These are phyloP conservation scores for Elmis aenea DNA, from an alignment of 2,888 invertebrate species.

Conservation along the genomic window DNA sequence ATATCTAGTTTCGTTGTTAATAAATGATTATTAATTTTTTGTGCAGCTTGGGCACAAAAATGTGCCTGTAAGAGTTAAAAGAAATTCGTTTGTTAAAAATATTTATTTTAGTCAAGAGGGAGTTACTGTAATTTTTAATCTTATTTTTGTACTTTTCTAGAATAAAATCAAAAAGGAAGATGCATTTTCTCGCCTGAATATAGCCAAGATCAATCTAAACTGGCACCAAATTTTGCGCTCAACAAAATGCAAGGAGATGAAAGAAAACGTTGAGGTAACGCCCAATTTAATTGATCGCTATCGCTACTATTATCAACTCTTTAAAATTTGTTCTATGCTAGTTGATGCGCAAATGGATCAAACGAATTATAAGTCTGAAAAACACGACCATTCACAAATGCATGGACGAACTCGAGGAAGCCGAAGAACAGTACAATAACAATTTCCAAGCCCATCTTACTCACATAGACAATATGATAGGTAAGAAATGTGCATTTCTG, in stretches of 20 bases:
- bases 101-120: slow-evolving; percentile 1
- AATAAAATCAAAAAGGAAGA: slow-evolving; percentile 80
- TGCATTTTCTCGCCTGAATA: slow-evolving; percentile 69
- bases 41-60: too few relatives aligned
- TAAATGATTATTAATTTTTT: too few relatives aligned
- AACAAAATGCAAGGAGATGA: slow-evolving; percentile 71
- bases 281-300: not conserved
- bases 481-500: slow-evolving; percentile 47
- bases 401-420: slow-evolving; percentile 60
- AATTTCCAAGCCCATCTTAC: slow-evolving; percentile 70
- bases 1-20: too few relatives aligned
- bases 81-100: too few relatives aligned
- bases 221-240: slow-evolving; percentile 75
- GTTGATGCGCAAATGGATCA: slow-evolving; percentile 48
- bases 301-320: not conserved
- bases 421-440: slow-evolving; percentile 68
- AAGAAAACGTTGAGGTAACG: slow-evolving; percentile 59
- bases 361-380: slow-evolving; percentile 61
- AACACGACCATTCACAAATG: slow-evolving; percentile 61
- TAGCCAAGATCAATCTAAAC: slow-evolving; percentile 79
- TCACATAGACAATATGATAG: slow-evolving; percentile 62
- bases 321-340: too few relatives aligned
- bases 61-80: too few relatives aligned
- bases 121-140: slow-evolving; percentile 1
- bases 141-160: slow-evolving; percentile 47